These are phyloP conservation scores for Gymnogyps californianus DNA, from an alignment of 2,113 vertebrate genomes.

Conservation along the genomic window DNA sequence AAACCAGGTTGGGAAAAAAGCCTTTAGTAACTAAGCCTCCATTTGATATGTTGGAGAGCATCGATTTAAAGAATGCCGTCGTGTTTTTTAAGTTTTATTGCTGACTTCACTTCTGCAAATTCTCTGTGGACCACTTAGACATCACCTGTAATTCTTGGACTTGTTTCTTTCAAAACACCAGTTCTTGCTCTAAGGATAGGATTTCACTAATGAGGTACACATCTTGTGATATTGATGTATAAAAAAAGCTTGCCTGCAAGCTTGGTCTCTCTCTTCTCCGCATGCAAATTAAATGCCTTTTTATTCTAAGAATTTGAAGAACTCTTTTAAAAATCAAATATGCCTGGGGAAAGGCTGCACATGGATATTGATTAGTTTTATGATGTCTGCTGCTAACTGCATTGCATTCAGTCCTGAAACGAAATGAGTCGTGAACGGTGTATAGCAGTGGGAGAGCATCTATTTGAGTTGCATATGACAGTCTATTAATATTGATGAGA, in stretches of 20 bases:
- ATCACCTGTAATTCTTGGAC: background rate
- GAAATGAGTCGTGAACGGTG: background rate
- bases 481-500: background rate
- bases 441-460: background rate
- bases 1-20: background rate
- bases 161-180: background rate
- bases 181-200: background rate
- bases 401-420: background rate
- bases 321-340: slow-evolving; percentile 9
- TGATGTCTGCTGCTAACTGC: background rate
- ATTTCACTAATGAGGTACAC: background rate
- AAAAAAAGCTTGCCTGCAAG: background rate
- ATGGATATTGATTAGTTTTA: background rate
- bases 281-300: slow-evolving; percentile 55
- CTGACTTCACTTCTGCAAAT: background rate
- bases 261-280: background rate
- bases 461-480: background rate
- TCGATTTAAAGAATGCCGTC: background rate
- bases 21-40: background rate
- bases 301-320: slow-evolving; percentile 21
- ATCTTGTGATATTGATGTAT: background rate
- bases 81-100: background rate
- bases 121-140: background rate
- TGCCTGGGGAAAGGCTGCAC: background rate
- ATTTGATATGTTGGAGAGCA: background rate